A percentile compares a stretch with the other conserved stretches of the same genome.
phyloP scores from a whole-genome alignment of 2,113 vertebrate species.

The Camelus dromedarius region DNA sequence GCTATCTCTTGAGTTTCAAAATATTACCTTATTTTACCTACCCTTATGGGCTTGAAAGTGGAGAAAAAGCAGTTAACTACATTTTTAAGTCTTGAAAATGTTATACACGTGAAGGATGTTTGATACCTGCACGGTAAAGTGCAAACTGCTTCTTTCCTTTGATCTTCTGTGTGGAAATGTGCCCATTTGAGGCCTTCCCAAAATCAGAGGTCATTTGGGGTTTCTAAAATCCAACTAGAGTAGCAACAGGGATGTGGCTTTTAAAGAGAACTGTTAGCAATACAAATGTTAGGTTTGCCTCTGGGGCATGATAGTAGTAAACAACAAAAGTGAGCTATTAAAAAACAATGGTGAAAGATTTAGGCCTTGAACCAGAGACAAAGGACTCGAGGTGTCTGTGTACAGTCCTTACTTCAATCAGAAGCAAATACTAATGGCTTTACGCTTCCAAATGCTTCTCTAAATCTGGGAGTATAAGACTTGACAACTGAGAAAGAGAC shows the following conservation, averaged over 20 bases:
- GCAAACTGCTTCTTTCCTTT: conserved; percentile 57
- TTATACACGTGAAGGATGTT: conserved; percentile 32
- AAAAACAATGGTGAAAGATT: background rate
- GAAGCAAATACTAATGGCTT: background rate
- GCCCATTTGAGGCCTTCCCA: conserved; percentile 49
- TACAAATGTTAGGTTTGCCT: conserved; percentile 35
- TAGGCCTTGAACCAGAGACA: background rate
- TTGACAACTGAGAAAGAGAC: background rate
- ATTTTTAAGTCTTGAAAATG: conserved; percentile 33
- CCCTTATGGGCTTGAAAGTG: background rate
- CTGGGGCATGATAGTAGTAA: background rate
- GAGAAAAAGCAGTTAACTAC: conserved; percentile 22
- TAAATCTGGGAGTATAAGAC: background rate
- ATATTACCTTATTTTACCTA: background rate
- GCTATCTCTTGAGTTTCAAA: conserved; percentile 39
- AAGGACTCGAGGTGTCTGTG: background rate
- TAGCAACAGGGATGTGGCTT: conserved; percentile 26
- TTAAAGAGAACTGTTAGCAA: conserved; percentile 26
- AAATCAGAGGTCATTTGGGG: conserved; percentile 47
- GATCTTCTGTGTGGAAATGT: conserved; percentile 70
- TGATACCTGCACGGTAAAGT: conserved; percentile 52
- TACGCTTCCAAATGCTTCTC: background rate
- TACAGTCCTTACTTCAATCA: background rate
- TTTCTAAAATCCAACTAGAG: conserved; percentile 59
- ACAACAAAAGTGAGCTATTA: background rate